Conservation (phyloP, 2,888 invertebrate genomes). For the Nymphalis polychloros region DNA sequence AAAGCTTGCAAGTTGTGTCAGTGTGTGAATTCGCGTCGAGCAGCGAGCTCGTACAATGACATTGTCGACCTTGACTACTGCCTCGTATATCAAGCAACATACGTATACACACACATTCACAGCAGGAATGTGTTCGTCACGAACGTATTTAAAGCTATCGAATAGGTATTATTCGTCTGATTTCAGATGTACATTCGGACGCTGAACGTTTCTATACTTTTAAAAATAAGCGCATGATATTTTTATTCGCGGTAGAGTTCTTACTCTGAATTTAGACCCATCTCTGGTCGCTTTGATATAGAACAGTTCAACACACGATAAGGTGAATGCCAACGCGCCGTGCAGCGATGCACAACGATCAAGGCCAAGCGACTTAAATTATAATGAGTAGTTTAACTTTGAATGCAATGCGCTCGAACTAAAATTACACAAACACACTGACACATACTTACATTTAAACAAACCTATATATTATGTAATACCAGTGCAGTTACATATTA, state of each 20-base stretch:
- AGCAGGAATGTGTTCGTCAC: constrained; percentile 66
- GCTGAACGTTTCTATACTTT: constrained; percentile 35
- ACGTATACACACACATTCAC: constrained; percentile 49
- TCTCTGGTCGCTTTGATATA: constrained; percentile 54
- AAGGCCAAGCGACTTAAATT: constrained; percentile 60
- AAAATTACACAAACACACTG: constrained; percentile 32
- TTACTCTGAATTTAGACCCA: constrained; percentile 50
- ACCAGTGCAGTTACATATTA: background rate
- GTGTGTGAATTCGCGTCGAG: constrained; percentile 66
- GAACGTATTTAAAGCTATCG: constrained; percentile 59
- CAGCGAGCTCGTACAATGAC: constrained; percentile 77
- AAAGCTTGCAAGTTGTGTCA: constrained; percentile 50
- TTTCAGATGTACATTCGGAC: constrained; percentile 46
- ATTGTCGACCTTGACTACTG: constrained; percentile 79
- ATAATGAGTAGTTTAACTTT: constrained; percentile 27
- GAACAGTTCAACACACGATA: constrained; percentile 80
- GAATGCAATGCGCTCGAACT: constrained; percentile 19
- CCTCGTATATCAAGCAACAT: constrained; percentile 63
- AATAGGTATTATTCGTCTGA: constrained; percentile 54
- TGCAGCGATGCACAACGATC: constrained; percentile 61
- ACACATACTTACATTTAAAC: constrained; percentile 15
- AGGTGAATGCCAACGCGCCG: constrained; percentile 65
- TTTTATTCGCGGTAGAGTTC: constrained; percentile 43
- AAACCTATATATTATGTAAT: constrained; percentile 8
- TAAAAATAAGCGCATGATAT: constrained; percentile 41